phyloP scores from a whole-genome alignment of 2,113 vertebrate species.

The Alectura lathami region DNA sequence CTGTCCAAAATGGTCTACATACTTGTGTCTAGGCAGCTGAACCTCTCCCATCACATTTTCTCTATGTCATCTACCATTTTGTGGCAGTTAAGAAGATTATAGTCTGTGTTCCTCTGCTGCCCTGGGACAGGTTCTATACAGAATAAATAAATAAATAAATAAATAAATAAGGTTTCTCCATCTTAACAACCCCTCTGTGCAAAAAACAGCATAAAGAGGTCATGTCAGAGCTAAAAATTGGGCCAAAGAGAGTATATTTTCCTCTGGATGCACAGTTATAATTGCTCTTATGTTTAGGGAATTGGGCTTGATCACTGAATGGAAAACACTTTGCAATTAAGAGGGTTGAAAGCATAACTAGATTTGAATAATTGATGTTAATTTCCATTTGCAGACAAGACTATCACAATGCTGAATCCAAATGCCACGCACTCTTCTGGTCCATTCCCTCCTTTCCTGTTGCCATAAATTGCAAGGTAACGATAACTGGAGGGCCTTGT shows the following conservation, averaged over 20 bases:
- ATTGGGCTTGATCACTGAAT: constrained; percentile 47
- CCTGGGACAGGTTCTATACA: background rate
- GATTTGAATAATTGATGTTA: constrained; percentile 48
- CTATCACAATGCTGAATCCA: constrained; percentile 17
- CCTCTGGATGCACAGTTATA: constrained; percentile 59
- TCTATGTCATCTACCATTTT: background rate
- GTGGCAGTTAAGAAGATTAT: background rate
- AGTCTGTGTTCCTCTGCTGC: accelerated
- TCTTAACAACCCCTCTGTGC: constrained; percentile 6
- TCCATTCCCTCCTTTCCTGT: constrained; percentile 15
- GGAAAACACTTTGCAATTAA: constrained; percentile 59
- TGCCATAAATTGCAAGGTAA: constrained; percentile 23
- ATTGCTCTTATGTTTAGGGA: constrained; percentile 64
- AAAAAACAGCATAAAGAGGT: constrained; percentile 25
- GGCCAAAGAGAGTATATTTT: constrained; percentile 50
- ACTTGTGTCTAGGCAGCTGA: background rate
- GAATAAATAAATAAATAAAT: background rate
- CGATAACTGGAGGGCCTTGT: background rate
- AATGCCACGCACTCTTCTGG: constrained; percentile 44
- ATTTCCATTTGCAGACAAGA: constrained; percentile 55
- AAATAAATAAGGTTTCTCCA: background rate
- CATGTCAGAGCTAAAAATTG: constrained; percentile 40
- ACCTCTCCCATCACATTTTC: background rate
- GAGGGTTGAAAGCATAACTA: constrained; percentile 54
- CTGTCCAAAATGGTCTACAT: background rate